A percentile compares a stretch with the other conserved stretches of the same genome.
phyloP scores from a whole-genome alignment of 2,888 invertebrate genomes.

The Leptinotarsa peninsularis region DNA sequence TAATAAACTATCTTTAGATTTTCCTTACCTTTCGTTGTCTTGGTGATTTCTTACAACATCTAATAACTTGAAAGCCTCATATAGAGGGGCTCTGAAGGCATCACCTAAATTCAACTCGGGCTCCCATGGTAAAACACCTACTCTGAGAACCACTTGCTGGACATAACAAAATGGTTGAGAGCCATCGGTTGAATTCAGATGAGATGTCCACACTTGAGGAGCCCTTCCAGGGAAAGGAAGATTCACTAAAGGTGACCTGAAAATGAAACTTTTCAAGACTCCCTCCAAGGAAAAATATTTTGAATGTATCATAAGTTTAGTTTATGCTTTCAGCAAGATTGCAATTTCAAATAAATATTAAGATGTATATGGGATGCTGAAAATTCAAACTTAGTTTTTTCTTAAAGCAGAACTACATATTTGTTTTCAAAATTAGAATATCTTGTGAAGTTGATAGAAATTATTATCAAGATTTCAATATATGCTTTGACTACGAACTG shows the following conservation, averaged over 20 bases:
- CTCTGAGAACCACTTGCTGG: slow-evolving; percentile 78
- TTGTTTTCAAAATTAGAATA: too few species aligned
- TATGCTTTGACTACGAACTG: too few species aligned
- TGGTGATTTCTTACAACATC: slow-evolving; percentile 89
- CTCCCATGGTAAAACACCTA: slow-evolving; percentile 89
- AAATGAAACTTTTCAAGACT: slow-evolving; percentile 53
- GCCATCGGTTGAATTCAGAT: slow-evolving; percentile 60
- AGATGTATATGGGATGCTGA: too few species aligned
- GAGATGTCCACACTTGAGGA: slow-evolving; percentile 75
- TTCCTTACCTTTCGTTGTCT: slow-evolving; percentile 74
- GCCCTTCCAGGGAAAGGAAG: slow-evolving; percentile 91
- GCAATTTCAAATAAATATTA: too few species aligned
- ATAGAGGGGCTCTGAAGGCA: slow-evolving; percentile 91
- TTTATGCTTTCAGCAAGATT: too few species aligned
- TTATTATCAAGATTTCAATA: too few species aligned
- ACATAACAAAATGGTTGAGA: slow-evolving; percentile 75
- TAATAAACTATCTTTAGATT: background rate
- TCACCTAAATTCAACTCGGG: slow-evolving; percentile 85
- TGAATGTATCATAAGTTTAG: background rate
- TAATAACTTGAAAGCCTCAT: slow-evolving; percentile 88
- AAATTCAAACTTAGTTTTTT: too few species aligned
- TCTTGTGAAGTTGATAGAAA: too few species aligned
- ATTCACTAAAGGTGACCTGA: slow-evolving; percentile 85
- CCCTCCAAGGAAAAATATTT: background rate
- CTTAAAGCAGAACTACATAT: too few species aligned